Base-by-base conservation (phyloP, 2,113 vertebrate genomes). In the Varanus komodoensis region DNA sequence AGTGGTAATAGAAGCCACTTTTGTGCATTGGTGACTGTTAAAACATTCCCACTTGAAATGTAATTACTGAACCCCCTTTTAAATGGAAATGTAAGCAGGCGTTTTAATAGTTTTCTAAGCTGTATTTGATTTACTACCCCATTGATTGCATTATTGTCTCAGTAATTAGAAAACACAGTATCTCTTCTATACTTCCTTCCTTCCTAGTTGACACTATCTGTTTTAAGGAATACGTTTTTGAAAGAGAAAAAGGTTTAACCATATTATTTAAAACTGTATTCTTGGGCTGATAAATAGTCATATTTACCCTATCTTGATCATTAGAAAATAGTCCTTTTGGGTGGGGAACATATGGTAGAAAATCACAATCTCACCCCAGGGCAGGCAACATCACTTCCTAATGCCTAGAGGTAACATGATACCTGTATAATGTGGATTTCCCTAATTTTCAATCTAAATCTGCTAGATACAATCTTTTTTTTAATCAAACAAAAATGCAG, bases 61-160 rank as follows among this genome's bases (percentile, higher is more conserved):
- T 83, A 83, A 83, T 83, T 83, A 83, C 82, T 83, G 61, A 67
- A 29, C 8, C 61, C n/a, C 34, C 44, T 67, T 64, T 67, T 44
- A 67, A 83, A 83, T 34, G 25, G 57, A 83, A 83, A 83, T 83
- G 82, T 83, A 67, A 83, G 34, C 27, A 67, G 61, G 19, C 82
- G 8, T 80, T 88, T 78, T 80, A 88, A 73, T 85, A 87, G 57
- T 48, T 27, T 52, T 54, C 77, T 54, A 69, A 80, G 48, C 77
- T 25, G 64, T 81, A 88, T 69, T 69, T 69, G 77, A 88, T 71
- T 80, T 81, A 69, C 29, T 69, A 25, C 38, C 75, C 77, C 61
- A 81, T 69, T 81, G 87, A 80, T 17, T n/a, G 64, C n/a, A 81
- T 54, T 38, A 52, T 54, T 27, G 32, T 9, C 27, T 80, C 52